A percentile compares a stretch with the other conserved stretches of the same genome.
Evolutionary conservation across 2,888 invertebrate species (phyloP).

Genomic region (Polietes domitor): DNA sequence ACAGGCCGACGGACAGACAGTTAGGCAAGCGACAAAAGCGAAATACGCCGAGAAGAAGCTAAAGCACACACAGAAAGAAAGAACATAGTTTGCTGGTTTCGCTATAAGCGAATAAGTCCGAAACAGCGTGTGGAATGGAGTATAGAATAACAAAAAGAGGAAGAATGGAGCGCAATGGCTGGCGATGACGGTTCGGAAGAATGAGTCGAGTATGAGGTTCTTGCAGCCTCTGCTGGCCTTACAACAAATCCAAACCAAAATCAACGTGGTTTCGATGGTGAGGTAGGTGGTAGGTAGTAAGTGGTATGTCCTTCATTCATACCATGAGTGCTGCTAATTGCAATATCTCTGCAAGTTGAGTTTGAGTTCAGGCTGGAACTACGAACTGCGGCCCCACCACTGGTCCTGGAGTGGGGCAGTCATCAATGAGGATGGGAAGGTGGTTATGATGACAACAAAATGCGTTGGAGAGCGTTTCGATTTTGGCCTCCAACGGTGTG

Average conservation of each 20-base stretch:
- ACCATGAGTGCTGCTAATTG: constrained; percentile 34
- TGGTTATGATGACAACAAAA: background rate
- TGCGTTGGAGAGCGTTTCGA: constrained; percentile 12
- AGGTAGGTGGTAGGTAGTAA: background rate
- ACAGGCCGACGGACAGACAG: constrained; percentile 37
- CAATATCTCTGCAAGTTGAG: constrained; percentile 33
- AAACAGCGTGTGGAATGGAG: constrained; percentile 14
- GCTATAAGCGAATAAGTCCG: constrained; percentile 28
- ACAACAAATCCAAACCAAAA: constrained; percentile 22
- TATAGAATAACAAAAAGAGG: background rate
- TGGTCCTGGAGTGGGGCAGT: background rate
- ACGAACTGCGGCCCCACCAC: constrained; percentile 3
- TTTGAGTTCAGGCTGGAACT: constrained; percentile 25
- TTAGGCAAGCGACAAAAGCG: constrained; percentile 43
- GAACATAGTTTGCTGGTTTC: constrained; percentile 30
- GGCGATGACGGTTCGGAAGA: constrained; percentile 20
- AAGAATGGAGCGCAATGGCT: constrained; percentile 27
- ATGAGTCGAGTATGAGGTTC: constrained; percentile 31
- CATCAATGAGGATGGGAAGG: background rate
- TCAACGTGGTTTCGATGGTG: constrained; percentile 58
- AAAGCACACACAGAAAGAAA: constrained; percentile 20
- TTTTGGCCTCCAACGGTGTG: constrained; percentile 22
- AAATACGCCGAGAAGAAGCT: constrained; percentile 36
- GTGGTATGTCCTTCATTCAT: constrained; percentile 20
- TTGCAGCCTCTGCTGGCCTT: constrained; percentile 48